A percentile compares a stretch with the other conserved stretches of the same genome.
These are phyloP conservation scores for Xyrauchen texanus DNA, from an alignment of 2,113 vertebrate genomes.

Conservation along the genomic window DNA sequence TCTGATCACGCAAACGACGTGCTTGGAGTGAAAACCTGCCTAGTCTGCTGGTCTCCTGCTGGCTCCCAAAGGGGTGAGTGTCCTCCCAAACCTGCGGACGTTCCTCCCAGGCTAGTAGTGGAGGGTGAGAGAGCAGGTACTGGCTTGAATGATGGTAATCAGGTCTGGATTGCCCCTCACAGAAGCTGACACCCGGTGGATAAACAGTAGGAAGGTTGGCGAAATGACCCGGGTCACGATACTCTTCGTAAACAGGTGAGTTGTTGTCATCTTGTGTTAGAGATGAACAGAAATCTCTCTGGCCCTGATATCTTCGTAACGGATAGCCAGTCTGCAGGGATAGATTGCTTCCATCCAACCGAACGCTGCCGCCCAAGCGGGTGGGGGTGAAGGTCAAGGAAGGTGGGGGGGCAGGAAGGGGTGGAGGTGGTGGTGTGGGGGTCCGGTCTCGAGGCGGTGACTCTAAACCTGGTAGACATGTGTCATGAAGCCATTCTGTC, in stretches of 20 bases:
- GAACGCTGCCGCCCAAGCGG: constrained; percentile 43
- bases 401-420: constrained; percentile 43
- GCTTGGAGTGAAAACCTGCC: constrained; percentile 69
- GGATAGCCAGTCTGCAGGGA: constrained; percentile 71
- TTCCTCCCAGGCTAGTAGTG: constrained; percentile 70
- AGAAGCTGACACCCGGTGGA: constrained; percentile 73
- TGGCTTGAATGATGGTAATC: constrained; percentile 25
- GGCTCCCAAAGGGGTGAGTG: constrained; percentile 56
- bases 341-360: constrained; percentile 53
- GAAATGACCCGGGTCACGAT: constrained; percentile 76
- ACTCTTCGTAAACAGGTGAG: constrained; percentile 85
- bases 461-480: constrained; percentile 80
- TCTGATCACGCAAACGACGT: constrained; percentile 35
- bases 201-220: constrained; percentile 83
- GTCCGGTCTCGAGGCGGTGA: constrained; percentile 74
- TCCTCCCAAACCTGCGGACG: constrained; percentile 59
- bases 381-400: constrained; percentile 3
- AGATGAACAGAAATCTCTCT: constrained; percentile 70
- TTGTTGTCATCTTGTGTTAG: constrained; percentile 73
- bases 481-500: constrained; percentile 85
- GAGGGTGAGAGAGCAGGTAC: constrained; percentile 53
- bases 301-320: constrained; percentile 51
- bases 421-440: constrained; percentile 77
- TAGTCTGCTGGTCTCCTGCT: constrained; percentile 69
- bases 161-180: constrained; percentile 11